Base-by-base conservation (phyloP, 2,888 invertebrate species). In the Leptarthrus brevirostris region DNA sequence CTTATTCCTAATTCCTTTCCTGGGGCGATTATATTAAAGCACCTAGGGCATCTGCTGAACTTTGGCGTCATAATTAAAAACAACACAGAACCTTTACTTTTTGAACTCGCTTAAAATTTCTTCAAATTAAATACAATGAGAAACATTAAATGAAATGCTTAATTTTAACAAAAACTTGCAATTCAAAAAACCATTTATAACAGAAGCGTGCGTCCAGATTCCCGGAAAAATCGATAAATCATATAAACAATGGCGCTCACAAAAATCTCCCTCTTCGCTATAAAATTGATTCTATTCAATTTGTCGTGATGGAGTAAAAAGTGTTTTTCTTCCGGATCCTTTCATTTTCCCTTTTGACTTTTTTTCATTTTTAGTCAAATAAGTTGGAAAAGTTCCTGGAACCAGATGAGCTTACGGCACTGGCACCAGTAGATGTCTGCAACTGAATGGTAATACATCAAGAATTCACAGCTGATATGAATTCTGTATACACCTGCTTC, bases 201-300 rank as follows among this genome's bases (percentile, higher is more conserved):
- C 64, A 47, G 34, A 66, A 40, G 30, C 30, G 26, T 47, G 24
- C 47, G 22, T 47, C 47, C 24, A n/a, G 24, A 47, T 26, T 47
- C 16, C 47, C 18, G 18, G 47, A 20, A 69, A 69, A 49, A 69
- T 52, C 69, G 22, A 69, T 49, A 69, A 69, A 69, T 30, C 69
- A 44, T 52, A 52, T 69, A 69, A 69, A 69, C 47, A 64, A 64
- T 36, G 47, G 64, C 20, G 18, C 30, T 34, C 30, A 20, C 22
- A 22, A 64, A 64, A 36, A 44, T 64, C 24, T 44, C 24, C 44
- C 16, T 71, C 14, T n/a, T 14, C 53, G 34, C 24, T 56, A 56
- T 71, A 56, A 71, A 71, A 56, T 71, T 71, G 71, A 53, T 70
- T 70, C 36, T 52, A 54, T 56, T 56, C 71, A 56, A 71, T 54